Conservation (phyloP, 2,797 vertebrate species). For the Falco novaeseelandiae region DNA sequence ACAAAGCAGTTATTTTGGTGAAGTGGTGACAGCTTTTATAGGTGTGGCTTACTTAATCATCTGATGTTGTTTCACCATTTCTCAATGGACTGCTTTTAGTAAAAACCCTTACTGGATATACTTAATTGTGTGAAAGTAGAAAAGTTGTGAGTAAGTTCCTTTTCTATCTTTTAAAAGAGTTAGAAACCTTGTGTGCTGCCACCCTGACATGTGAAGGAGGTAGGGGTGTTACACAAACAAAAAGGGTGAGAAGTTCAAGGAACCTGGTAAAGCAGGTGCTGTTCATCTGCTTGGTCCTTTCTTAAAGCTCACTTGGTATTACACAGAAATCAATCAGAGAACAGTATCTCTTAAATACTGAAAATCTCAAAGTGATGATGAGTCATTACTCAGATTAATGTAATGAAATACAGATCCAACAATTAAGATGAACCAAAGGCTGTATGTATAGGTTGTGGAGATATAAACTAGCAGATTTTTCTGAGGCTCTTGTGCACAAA, state of each 20-base stretch:
- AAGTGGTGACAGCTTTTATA: background rate
- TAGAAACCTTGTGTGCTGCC: background rate
- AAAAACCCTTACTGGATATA: background rate
- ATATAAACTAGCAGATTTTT: background rate
- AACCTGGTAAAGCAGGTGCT: background rate
- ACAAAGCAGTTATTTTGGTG: background rate
- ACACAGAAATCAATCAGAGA: background rate
- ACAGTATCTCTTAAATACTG: background rate
- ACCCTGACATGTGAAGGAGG: fast-evolving
- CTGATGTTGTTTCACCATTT: background rate
- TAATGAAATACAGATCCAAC: background rate
- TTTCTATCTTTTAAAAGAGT: background rate
- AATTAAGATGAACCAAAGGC: background rate
- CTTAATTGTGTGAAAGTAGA: background rate
- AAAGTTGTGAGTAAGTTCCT: background rate
- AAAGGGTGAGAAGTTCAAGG: background rate
- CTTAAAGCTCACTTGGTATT: background rate
- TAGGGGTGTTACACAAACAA: background rate
- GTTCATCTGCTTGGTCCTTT: background rate
- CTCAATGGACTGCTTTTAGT: background rate
- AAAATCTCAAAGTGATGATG: background rate
- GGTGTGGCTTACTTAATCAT: background rate
- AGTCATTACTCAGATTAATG: background rate
- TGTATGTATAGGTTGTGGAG: background rate
- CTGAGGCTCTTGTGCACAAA: background rate